Conservation (phyloP, 2,797 vertebrate species). For the Podarcis lilfordi region DNA sequence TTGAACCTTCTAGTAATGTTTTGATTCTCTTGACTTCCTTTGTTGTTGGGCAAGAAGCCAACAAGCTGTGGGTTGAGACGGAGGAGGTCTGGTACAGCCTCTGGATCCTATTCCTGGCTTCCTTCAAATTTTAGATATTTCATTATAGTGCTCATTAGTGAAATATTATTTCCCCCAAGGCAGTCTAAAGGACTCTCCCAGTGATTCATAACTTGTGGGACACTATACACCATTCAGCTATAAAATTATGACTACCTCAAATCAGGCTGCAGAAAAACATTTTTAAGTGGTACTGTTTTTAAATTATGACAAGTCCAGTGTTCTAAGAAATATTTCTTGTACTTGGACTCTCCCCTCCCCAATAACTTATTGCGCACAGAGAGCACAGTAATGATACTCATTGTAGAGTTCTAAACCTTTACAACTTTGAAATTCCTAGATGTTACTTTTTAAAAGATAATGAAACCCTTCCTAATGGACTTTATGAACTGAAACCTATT, state of each 20-base stretch:
- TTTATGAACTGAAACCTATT: slow-evolving; percentile 1
- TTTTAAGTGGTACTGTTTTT: background rate
- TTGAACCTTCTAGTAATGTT: background rate
- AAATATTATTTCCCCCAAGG: background rate
- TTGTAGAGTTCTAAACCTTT: background rate
- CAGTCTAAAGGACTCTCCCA: background rate
- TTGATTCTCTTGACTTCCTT: background rate
- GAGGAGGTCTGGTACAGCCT: background rate
- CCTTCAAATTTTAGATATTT: slow-evolving; percentile 12
- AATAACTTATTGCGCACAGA: background rate
- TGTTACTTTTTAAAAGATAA: background rate
- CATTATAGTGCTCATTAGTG: background rate
- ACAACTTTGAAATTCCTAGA: background rate
- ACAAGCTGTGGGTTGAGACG: background rate
- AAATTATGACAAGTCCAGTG: background rate
- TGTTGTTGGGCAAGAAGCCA: background rate
- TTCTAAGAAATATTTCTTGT: background rate
- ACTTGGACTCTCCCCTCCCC: background rate
- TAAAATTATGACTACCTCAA: background rate
- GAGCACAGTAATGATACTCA: background rate
- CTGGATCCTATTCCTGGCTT: background rate
- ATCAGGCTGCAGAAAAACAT: background rate
- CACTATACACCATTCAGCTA: background rate
- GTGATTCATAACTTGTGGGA: background rate
- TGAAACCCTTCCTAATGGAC: slow-evolving; percentile 6